Base-by-base conservation (phyloP, 2,113 vertebrate genomes). In the Oryzias celebensis region DNA sequence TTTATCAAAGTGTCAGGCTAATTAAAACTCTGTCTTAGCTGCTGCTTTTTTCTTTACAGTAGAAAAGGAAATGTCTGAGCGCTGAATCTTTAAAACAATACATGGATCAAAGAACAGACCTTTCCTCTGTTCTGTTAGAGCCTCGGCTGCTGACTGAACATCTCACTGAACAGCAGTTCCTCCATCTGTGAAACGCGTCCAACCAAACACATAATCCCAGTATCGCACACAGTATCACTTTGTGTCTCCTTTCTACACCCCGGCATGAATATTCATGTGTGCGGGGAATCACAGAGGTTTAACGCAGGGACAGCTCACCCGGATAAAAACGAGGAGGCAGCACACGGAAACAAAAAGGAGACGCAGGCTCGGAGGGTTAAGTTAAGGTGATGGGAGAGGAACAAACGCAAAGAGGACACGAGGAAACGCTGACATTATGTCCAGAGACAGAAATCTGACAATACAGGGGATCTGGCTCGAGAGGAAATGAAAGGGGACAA, bases 71-170 rank as follows among this genome's bases (percentile, higher is more conserved):
- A 71, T 14, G 46, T 57, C 28, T 77, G 54, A 48, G 67, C 42
- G 76, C 62, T 47, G 73, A 59, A 70, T 65, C 66, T 78, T 58
- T 74, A 68, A 80, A 65, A 77, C 72, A 78, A 78, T 73, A 52
- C 72, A 81, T 47, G 61, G 80, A 78, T 83, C 82, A 83, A 58
- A 66, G 71, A 75, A 63, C 57, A 72, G 68, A 43, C 47, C 58
- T 72, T 47, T 77, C 69, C 48, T 84, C 64, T 74, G 53, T 70
- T 76, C 63, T 51, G 46, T 54, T 31, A 28, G 50, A 6, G 43
- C 49, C 18, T 36, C 61, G 65, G 65, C 52, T 67, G 71, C 64
- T 56, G 63, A 63, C 41, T 68, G 14, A 42, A 60, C 17, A 46
- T 56, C 43, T 52, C 60, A 36, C 55, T n/a, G 52, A 71, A 24